phyloP scores from a whole-genome alignment of 2,113 vertebrate genomes.

The Apteryx mantelli region DNA sequence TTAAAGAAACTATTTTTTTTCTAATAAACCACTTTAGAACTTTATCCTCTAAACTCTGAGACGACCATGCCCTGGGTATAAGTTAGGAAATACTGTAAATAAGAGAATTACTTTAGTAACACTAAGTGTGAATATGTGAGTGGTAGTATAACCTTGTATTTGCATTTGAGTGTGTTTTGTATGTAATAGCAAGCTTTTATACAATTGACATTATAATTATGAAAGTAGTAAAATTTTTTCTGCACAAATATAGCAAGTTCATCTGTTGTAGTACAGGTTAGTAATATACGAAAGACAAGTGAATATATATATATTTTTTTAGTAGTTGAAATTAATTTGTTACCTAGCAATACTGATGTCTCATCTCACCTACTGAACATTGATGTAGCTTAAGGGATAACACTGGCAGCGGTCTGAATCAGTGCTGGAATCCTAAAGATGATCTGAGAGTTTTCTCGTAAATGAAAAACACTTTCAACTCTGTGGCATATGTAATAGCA shows the following conservation, averaged over 20 bases:
- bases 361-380: neutral
- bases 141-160: neutral
- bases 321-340: neutral
- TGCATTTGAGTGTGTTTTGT: neutral
- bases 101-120: neutral
- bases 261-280: neutral
- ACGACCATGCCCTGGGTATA: neutral
- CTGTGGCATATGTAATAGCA: slow-evolving; percentile 50
- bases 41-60: neutral
- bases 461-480: slow-evolving; percentile 24
- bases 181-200: neutral
- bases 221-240: neutral
- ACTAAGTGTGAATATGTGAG: neutral
- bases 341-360: neutral
- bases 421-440: slow-evolving; percentile 4
- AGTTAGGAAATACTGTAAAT: neutral
- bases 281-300: neutral
- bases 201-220: neutral
- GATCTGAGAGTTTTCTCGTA: slow-evolving; percentile 17
- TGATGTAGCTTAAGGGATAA: neutral
- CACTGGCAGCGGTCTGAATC: slow-evolving; percentile 2
- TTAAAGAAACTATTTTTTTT: neutral
- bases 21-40: neutral
- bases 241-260: neutral
- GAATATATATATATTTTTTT: neutral